Conservation (phyloP, 2,797 vertebrate genomes). For the Podarcis lilfordi region DNA sequence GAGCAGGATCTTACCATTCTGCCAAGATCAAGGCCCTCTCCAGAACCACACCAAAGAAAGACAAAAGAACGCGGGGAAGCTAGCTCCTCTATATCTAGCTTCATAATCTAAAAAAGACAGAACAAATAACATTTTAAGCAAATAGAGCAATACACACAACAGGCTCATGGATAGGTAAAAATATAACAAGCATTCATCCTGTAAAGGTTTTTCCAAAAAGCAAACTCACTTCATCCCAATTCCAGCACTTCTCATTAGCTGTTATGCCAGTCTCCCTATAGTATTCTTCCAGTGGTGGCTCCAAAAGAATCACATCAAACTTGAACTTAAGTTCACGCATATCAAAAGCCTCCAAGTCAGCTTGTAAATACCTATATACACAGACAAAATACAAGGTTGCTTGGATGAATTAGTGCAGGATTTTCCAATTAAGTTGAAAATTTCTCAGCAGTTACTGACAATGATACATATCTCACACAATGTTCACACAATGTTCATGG, state of each 20-base stretch:
- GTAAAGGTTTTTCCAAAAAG: neutral
- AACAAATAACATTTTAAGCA: slow-evolving; percentile 22
- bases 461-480: neutral
- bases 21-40: slow-evolving; percentile 95
- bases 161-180: neutral
- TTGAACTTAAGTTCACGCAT: slow-evolving; percentile 92
- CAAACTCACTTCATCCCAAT: slow-evolving; percentile 91
- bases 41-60: slow-evolving; percentile 97
- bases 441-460: neutral
- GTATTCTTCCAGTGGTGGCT: slow-evolving; percentile 95
- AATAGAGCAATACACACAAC: neutral
- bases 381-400: slow-evolving; percentile 15
- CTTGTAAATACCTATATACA: slow-evolving; percentile 92
- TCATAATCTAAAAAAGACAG: slow-evolving; percentile 89
- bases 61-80: slow-evolving; percentile 93
- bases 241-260: slow-evolving; percentile 96
- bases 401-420: neutral
- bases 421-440: neutral
- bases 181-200: neutral
- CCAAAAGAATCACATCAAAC: slow-evolving; percentile 96
- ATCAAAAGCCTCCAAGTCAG: slow-evolving; percentile 93
- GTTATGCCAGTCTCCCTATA: slow-evolving; percentile 97
- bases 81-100: slow-evolving; percentile 97
- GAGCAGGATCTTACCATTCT: slow-evolving; percentile 87
- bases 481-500: neutral